Conservation (phyloP, 2,113 vertebrate genomes). For the Merops nubicus region DNA sequence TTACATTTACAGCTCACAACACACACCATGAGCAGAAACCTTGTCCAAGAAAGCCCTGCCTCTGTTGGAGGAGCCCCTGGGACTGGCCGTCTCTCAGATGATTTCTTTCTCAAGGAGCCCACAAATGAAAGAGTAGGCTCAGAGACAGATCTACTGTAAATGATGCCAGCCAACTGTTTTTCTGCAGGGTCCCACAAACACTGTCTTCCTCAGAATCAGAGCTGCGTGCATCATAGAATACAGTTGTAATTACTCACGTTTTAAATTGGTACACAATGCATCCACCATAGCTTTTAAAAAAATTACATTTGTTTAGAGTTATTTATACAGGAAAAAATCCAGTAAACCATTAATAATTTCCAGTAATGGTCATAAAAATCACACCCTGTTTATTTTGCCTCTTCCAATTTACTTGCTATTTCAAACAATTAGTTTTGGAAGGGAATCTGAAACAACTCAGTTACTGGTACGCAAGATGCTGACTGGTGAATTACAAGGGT, state of each 20-base stretch:
- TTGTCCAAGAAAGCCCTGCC: background rate
- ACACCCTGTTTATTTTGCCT: background rate
- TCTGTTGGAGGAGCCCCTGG: background rate
- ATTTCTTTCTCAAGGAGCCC: background rate
- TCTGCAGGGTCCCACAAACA: background rate
- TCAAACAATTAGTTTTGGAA: background rate
- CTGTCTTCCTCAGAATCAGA: background rate
- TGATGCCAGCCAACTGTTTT: background rate
- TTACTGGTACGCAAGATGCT: background rate
- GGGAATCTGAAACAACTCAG: background rate
- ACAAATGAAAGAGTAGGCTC: background rate
- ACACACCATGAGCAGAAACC: rapidly evolving
- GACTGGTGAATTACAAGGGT: background rate
- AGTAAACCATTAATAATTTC: background rate
- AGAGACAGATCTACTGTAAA: background rate
- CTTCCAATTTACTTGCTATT: background rate
- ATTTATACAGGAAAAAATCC: background rate
- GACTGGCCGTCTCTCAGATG: background rate
- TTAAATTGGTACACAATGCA: background rate
- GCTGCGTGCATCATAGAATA: background rate
- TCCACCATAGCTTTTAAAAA: background rate
- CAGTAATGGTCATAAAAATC: background rate
- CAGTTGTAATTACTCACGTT: background rate
- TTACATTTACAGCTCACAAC: background rate
- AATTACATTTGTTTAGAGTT: background rate